These are phyloP conservation scores for Megathymus violae DNA, from an alignment of 1,140 invertebrate genomes.

Conservation along the genomic window DNA sequence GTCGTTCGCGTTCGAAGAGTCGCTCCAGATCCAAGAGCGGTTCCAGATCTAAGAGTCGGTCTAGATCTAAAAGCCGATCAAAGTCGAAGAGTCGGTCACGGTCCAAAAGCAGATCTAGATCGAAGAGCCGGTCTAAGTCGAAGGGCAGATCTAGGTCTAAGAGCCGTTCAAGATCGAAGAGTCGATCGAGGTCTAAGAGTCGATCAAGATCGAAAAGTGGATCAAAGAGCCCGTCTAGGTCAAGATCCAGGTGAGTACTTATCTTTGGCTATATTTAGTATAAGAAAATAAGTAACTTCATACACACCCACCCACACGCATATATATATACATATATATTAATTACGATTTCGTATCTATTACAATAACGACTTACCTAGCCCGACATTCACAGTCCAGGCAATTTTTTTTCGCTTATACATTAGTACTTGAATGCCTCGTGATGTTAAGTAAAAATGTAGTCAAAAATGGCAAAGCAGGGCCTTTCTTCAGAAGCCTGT, in stretches of 20 bases:
- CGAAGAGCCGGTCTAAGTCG: constrained; percentile 64
- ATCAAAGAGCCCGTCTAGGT: constrained; percentile 32
- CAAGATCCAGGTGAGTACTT: constrained; percentile 46
- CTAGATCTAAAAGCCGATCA: constrained; percentile 58
- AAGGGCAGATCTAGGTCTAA: constrained; percentile 78
- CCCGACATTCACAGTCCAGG: too few relatives aligned
- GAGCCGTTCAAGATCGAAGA: constrained; percentile 61
- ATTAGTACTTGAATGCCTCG: too few relatives aligned
- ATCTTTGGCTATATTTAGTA: too few relatives aligned
- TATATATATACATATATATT: too few relatives aligned
- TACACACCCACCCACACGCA: too few relatives aligned
- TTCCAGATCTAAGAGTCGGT: constrained; percentile 56
- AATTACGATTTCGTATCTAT: too few relatives aligned
- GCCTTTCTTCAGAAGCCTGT: too few relatives aligned
- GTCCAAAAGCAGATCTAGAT: constrained; percentile 50
- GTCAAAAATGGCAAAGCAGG: too few relatives aligned
- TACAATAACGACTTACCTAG: too few relatives aligned
- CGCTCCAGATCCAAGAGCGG: constrained; percentile 55
- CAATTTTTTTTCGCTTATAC: too few relatives aligned
- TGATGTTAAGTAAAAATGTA: too few relatives aligned
- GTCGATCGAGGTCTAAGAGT: constrained; percentile 51
- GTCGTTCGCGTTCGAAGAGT: constrained; percentile 60
- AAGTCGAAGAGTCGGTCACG: constrained; percentile 59
- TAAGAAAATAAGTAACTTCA: too few relatives aligned
- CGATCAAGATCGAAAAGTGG: constrained; percentile 31